Conservation (phyloP, 2,888 invertebrate species). For the Drosophila pseudotalamancana region DNA sequence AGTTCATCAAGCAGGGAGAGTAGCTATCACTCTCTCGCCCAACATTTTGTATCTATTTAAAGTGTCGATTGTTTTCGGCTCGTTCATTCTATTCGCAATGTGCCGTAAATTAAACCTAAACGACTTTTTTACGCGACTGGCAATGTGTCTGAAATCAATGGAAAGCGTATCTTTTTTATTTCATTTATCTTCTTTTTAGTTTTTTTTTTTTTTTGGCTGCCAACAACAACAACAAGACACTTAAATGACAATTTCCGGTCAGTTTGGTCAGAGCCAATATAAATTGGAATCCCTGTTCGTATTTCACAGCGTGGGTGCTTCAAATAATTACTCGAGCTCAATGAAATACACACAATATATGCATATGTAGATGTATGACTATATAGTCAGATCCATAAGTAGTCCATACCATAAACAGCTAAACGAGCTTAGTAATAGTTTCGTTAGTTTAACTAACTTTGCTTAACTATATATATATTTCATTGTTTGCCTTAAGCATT, state of each 20-base stretch:
- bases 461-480: too few relatives aligned
- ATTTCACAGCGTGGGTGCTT: conserved; percentile 72
- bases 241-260: conserved; percentile 80
- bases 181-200: conserved; percentile 1
- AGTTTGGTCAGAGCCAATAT: conserved; percentile 73
- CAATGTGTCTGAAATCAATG: conserved; percentile 73
- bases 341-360: conserved; percentile 24
- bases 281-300: conserved; percentile 74
- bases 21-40: not conserved
- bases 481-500: too few relatives aligned
- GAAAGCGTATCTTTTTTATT: conserved; percentile 35
- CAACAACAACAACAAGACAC: conserved; percentile 35
- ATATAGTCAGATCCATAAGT: conserved; percentile 9
- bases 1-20: conserved; percentile 14
- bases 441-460: too few relatives aligned
- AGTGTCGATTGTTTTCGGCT: conserved; percentile 13
- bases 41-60: conserved; percentile 12
- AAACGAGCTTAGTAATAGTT: too few relatives aligned
- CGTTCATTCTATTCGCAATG: conserved; percentile 9
- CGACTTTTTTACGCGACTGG: conserved; percentile 51
- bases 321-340: conserved; percentile 66
- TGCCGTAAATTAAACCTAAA: conserved; percentile 29
- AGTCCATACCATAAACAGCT: conserved; percentile 10
- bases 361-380: not conserved
- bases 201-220: conserved; percentile 27